Evolutionary conservation across 2,888 invertebrate genomes (phyloP).

Genomic region (Drosophila siamana): DNA sequence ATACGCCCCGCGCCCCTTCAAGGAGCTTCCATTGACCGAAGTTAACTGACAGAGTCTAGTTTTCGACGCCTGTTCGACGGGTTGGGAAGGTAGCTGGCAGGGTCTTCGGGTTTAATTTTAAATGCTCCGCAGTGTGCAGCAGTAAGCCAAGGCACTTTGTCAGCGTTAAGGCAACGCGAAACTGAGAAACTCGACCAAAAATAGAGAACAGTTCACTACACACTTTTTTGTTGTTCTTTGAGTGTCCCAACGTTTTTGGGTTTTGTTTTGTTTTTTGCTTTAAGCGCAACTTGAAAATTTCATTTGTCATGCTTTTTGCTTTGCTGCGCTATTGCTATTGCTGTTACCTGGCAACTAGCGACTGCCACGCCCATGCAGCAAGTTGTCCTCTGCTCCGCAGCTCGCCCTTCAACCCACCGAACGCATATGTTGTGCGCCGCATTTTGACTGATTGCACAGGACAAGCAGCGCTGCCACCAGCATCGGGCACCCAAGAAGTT

Average conservation of each 20-base stretch:
- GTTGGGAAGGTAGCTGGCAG: background rate
- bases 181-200: conserved; percentile 59
- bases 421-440: conserved; percentile 77
- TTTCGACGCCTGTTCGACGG: conserved; percentile 50
- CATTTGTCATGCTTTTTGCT: conserved; percentile 79
- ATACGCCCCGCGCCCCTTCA: background rate
- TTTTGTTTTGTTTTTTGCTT: conserved; percentile 49
- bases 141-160: conserved; percentile 73
- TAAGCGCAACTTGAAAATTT: conserved; percentile 79
- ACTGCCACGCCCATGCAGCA: conserved; percentile 54
- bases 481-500: conserved; percentile 33
- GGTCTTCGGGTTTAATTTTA: conserved; percentile 54
- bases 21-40: conserved; percentile 32
- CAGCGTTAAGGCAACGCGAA: conserved; percentile 63
- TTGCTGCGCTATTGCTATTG: conserved; percentile 24
- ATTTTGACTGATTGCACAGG: conserved; percentile 79
- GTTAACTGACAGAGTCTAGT: conserved; percentile 55
- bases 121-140: conserved; percentile 45
- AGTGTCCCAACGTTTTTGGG: conserved; percentile 21
- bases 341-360: conserved; percentile 64
- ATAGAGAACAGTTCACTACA: conserved; percentile 45
- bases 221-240: conserved; percentile 8
- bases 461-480: conserved; percentile 57
- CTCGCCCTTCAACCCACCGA: background rate
- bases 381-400: background rate